A percentile compares a stretch with the other conserved stretches of the same genome.
These are phyloP conservation scores for Cathartes aura DNA, from an alignment of 2,113 vertebrate genomes.

Conservation along the genomic window DNA sequence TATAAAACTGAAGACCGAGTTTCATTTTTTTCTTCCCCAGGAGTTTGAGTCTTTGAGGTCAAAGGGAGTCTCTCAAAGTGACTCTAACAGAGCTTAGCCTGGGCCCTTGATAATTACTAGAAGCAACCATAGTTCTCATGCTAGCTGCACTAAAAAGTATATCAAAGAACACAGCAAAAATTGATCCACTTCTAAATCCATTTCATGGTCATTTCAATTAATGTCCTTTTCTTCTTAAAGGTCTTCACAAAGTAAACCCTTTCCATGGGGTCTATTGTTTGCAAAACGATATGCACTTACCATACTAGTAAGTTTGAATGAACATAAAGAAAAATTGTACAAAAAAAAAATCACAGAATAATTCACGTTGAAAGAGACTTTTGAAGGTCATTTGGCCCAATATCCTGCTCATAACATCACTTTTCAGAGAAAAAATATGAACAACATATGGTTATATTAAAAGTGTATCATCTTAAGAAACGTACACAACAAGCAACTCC, in stretches of 20 bases:
- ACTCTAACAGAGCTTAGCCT: neutral
- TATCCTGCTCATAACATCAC: neutral
- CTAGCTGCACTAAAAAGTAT: neutral
- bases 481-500: neutral
- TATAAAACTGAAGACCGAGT: neutral
- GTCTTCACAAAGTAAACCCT: neutral
- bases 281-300: neutral
- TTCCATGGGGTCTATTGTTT: neutral
- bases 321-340: neutral
- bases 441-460: neutral
- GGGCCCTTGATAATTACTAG: neutral
- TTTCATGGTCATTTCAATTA: neutral
- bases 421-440: neutral
- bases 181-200: neutral
- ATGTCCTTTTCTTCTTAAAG: neutral
- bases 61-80: neutral
- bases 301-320: neutral
- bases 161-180: neutral
- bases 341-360: neutral
- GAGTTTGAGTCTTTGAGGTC: neutral
- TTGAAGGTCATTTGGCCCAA: neutral
- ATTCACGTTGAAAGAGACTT: neutral
- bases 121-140: neutral
- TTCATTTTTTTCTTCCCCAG: neutral
- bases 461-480: neutral